Base-by-base conservation (phyloP, 2,113 vertebrate genomes). In the Eidolon helvum region DNA sequence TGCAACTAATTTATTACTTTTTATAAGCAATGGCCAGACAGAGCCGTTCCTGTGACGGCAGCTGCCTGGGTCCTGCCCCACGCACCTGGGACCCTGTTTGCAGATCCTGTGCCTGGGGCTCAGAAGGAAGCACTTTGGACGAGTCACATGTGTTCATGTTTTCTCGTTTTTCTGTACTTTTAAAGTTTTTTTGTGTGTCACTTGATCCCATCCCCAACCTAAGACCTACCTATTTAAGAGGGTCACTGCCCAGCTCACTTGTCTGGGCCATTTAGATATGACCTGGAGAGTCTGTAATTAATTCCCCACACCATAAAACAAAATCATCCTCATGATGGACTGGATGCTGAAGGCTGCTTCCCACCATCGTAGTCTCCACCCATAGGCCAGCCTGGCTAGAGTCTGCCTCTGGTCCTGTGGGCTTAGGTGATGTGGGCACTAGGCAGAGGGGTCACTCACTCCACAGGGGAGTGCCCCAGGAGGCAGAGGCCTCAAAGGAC, bases 1-100 rank as follows among this genome's bases (percentile, higher is more conserved):
- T 97, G 3, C 83, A 26, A 98, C 96, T 98, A 99, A 99, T 99
- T 99, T 99, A 99, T 99, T 99, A 98, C 97, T 98, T 99, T 96
- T 98, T 98, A 98, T 98, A 98, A 99, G 97, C 96, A 97, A 96
- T 84, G 86, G 1, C 16, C 50, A 14, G 96, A 93, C 74, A 35
- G 96, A 14, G 90, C 91, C 26, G 40, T 69, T 69, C n/a, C 35
- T 0, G 0, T 3, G 0, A 74, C 43, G 96, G 65, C 33, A 5
- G 93, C 75, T 40, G 40, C 77, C 50, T 0, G 0, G 79, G 83
- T 69, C 75, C 38, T 12, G n/a, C 26, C 72, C 71, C 59, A 5
- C 6, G 53, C 93, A 79, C 94, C 97, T 38, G 0, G 69, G 69
- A 89, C n/a, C 35, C 61, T 7, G 5, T 57, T 24, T 53, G 66